Evolutionary conservation across 1,140 invertebrate genomes (phyloP).

Genomic region (Lineus longissimus): DNA sequence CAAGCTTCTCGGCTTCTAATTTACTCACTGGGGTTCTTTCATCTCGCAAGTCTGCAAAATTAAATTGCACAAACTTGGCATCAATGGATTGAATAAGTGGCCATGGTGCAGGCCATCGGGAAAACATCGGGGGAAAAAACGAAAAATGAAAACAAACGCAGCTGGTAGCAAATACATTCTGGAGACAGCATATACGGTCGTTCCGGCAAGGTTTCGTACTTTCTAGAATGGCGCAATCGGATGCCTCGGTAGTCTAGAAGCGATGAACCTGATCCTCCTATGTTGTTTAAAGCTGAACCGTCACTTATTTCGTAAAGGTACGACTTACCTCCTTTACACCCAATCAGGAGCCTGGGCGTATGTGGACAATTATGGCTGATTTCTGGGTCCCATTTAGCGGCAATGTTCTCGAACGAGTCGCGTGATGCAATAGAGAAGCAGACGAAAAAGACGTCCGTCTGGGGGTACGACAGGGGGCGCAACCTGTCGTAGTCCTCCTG

Average conservation of each 20-base stretch:
- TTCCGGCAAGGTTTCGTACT: no score
- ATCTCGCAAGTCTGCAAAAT: conserved; percentile 55
- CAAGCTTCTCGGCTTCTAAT: conserved; percentile 59
- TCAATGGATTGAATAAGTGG: no score
- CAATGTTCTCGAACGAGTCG: conserved; percentile 20
- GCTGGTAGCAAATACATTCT: no score
- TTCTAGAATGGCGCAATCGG: conserved; percentile 77
- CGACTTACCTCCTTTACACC: conserved; percentile 34
- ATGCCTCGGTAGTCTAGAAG: conserved; percentile 20
- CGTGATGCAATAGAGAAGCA: conserved; percentile 23
- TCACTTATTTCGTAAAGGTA: no score
- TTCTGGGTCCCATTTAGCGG: conserved; percentile 51
- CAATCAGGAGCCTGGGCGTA: conserved; percentile 58
- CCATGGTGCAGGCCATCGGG: background rate
- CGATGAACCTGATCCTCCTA: no score
- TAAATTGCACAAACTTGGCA: no score
- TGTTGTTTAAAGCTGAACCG: no score
- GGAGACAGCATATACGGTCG: no score
- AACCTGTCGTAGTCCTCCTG: conserved; percentile 91
- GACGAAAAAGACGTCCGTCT: conserved; percentile 24
- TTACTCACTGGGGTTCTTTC: conserved; percentile 91
- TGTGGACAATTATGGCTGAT: conserved; percentile 56
- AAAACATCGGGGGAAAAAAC: background rate
- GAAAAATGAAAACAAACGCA: background rate
- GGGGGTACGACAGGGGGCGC: conserved; percentile 91